Base-by-base conservation (phyloP, 2,888 invertebrate species). In the Trypoxylon attenuatum region DNA sequence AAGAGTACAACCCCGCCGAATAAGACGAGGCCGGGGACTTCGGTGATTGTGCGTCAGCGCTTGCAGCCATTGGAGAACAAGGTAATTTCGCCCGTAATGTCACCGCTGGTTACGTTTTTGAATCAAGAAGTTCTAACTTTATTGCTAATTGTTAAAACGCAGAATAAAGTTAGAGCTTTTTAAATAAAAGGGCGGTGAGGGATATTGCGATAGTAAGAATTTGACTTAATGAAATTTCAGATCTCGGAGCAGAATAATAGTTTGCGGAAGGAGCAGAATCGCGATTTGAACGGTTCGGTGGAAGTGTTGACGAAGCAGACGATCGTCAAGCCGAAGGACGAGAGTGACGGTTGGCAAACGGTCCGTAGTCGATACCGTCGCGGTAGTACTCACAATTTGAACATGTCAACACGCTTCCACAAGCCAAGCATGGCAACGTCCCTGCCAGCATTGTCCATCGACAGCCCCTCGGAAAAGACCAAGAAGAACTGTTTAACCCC, bases 351-450 rank as follows among this genome's bases (percentile, higher is more conserved):
- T 0, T 97, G 97, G 97, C 90, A 96, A 69, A 97, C 95, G 0
- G 97, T 97, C 0, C 93, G 95, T 78, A 92, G 93, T 45, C 90
- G 93, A 33, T 90, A 89, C 1, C 89, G 94, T 21, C 89, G 92
- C 47, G 91, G 90, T 0, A 92, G 92, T 82, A 91, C 91, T 13
- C 91, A 92, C 59, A 88, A 88, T 75, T 86, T 89, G 0, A 89
- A 89, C 69, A 88, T 89, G 75, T 89, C 92, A 0, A 93, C 92
- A 67, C 90, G 95, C 63, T 96, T 94, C 80, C 91, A 94, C 79
- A 93, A 94, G 82, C 94, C 95, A 0, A 94, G 94, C 1, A 94
- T 94, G 0, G 95, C 95, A 0, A 93, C 93, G 0, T 95, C 95
- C 69, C 85, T 95, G 51, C 95, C 95, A 0, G 94, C 94, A 0